A percentile compares a stretch with the other conserved stretches of the same genome.
These are phyloP conservation scores for Brachionichthys hirsutus DNA, from an alignment of 2,113 vertebrate genomes.

Conservation along the genomic window DNA sequence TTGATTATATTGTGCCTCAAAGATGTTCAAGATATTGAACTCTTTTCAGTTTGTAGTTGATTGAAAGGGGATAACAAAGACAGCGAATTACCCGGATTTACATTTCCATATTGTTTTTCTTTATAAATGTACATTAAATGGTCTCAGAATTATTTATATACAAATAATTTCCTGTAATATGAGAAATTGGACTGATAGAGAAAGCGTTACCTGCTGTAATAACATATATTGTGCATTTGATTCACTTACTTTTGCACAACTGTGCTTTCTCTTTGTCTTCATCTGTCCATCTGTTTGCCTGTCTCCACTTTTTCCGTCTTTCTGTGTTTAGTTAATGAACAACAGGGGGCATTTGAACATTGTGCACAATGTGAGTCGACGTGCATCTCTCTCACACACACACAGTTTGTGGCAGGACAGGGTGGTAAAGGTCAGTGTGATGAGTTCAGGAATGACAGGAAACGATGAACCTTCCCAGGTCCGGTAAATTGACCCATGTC, in stretches of 20 bases:
- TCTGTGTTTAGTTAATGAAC: conserved; percentile 24
- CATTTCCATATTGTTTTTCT: neutral
- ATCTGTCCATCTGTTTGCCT: conserved; percentile 30
- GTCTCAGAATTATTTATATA: no score
- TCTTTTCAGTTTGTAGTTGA: conserved; percentile 32
- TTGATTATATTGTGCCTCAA: conserved; percentile 62
- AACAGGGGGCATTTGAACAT: conserved; percentile 25
- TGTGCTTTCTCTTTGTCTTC: neutral
- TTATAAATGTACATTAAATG: neutral
- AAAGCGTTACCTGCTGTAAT: neutral
- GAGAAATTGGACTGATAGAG: no score
- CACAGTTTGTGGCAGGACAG: conserved; percentile 38
- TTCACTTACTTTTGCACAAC: no score
- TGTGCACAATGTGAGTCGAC: conserved; percentile 6
- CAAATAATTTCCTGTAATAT: no score
- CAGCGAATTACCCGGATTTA: conserved; percentile 10
- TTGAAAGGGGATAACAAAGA: conserved; percentile 6
- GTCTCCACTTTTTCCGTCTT: conserved; percentile 21
- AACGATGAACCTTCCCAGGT: conserved; percentile 78
- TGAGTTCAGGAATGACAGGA: conserved; percentile 79
- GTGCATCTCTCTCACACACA: conserved; percentile 9
- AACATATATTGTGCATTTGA: no score
- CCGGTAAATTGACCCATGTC: conserved; percentile 81
- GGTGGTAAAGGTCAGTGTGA: conserved; percentile 72
- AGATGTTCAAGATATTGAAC: conserved; percentile 46